phyloP scores from a whole-genome alignment of 2,113 vertebrate species.

The Empidonax alnorum region DNA sequence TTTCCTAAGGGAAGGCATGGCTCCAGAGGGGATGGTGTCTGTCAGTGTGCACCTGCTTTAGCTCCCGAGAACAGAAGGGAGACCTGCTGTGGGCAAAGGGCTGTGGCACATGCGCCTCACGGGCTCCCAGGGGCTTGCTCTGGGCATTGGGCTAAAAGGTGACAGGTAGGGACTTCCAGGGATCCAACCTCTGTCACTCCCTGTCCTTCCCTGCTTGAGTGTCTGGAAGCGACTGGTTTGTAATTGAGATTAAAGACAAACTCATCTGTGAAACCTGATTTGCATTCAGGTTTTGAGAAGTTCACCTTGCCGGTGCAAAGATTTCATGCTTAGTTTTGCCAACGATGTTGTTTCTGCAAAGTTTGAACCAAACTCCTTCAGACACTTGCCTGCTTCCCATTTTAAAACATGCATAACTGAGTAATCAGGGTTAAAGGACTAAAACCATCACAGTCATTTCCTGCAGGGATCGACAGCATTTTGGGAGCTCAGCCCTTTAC shows the following conservation, averaged over 20 bases:
- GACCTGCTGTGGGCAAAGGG: not conserved
- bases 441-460: not conserved
- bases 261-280: not conserved
- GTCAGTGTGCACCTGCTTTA: not conserved
- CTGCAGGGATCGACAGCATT: not conserved
- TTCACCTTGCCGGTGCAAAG: not conserved
- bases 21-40: rapidly evolving
- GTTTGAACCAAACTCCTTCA: not conserved
- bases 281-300: not conserved
- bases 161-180: rapidly evolving
- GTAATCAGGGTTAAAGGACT: not conserved
- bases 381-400: not conserved
- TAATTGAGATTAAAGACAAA: not conserved
- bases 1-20: rapidly evolving
- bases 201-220: not conserved
- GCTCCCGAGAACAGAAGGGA: not conserved
- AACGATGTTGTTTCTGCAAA: not conserved
- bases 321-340: not conserved
- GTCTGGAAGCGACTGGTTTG: not conserved
- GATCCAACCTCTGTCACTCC: rapidly evolving
- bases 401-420: not conserved
- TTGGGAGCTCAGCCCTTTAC: not conserved
- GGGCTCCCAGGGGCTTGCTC: not conserved
- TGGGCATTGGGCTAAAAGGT: rapidly evolving
- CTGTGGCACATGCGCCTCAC: rapidly evolving